Base-by-base conservation (phyloP, 2,888 invertebrate species). In the Sphaerophoria rueppellii region DNA sequence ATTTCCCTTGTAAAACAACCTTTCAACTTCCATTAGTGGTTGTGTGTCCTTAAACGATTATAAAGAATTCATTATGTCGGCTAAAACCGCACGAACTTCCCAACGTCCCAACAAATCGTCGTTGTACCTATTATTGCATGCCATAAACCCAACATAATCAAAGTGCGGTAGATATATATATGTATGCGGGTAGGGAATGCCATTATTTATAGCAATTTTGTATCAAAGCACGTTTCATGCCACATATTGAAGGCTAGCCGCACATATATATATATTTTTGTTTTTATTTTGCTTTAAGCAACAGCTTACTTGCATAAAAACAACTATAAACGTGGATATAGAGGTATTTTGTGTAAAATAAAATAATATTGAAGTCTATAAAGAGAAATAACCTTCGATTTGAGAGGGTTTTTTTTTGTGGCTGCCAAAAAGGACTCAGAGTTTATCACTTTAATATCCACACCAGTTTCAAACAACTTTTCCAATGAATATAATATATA, bases 171-270 rank as follows among this genome's bases (percentile, higher is more conserved):
- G n/a, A 40, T 1, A 9, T 40, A 40, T 1, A 40, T 40, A 40
- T 9, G 40, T 40, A 40, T 40, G 9, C 9, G 9, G 40, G 4
- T 24, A 24, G 4, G 40, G 40, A 2, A 40, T 6, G 11, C 12
- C 12, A 24, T 43, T 58, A 63, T 57, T 72, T 58, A 67, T 24
- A 60, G 70, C 55, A 72, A 65, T 82, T 72, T 60, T 34, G 43
- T 72, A 76, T 76, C 72, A 72, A 67, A 81, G 81, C 81, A 82
- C 81, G 81, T 82, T 67, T 50, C 34, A 48, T 60, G 72, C 76
- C 81, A 82, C 81, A 82, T 76, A 72, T 82, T 72, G 72, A 55
- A 57, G 76, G 65, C 65, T 61, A 69, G 67, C 81, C 81, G 67
- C 76, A 76, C 54, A 76, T 37, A 40, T 24, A 24, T 24, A n/a